Evolutionary conservation across 2,113 vertebrate genomes (phyloP).

Genomic region (Asarcornis scutulata): DNA sequence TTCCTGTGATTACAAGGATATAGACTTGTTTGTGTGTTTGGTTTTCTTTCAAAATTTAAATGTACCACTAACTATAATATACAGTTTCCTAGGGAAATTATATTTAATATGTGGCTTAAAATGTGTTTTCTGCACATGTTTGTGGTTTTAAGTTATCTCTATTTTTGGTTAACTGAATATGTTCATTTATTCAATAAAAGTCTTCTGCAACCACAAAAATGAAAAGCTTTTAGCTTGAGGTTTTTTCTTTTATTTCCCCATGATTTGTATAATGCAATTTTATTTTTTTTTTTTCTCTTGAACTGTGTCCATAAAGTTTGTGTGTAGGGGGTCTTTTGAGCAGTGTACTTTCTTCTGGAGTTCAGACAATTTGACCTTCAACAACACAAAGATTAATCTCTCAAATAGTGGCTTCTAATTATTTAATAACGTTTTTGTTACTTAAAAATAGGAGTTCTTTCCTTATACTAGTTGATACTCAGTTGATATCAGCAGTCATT

Average conservation of each 20-base stretch:
- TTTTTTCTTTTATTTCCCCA: neutral
- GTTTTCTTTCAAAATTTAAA: constrained; percentile 57
- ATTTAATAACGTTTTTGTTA: neutral
- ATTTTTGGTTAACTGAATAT: constrained; percentile 30
- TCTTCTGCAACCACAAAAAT: constrained; percentile 44
- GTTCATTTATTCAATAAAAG: constrained; percentile 17
- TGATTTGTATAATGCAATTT: neutral
- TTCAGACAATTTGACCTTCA: neutral
- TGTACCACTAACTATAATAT: constrained; percentile 56
- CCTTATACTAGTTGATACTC: neutral
- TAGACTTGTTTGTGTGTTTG: constrained; percentile 27
- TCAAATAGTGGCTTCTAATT: neutral
- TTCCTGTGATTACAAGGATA: constrained; percentile 52
- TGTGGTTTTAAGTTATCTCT: constrained; percentile 51
- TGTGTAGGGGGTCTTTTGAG: neutral
- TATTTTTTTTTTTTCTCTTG: neutral
- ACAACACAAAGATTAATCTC: neutral
- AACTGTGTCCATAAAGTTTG: neutral
- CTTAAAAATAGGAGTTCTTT: neutral
- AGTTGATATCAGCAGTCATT: neutral
- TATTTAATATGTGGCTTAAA: constrained; percentile 54
- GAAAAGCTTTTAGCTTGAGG: constrained; percentile 13
- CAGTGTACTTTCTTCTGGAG: neutral
- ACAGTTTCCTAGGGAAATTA: constrained; percentile 55
- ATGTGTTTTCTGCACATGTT: constrained; percentile 47